These are phyloP conservation scores for Zhengitettix transpicula DNA, from an alignment of 2,888 invertebrate species.

Conservation along the genomic window DNA sequence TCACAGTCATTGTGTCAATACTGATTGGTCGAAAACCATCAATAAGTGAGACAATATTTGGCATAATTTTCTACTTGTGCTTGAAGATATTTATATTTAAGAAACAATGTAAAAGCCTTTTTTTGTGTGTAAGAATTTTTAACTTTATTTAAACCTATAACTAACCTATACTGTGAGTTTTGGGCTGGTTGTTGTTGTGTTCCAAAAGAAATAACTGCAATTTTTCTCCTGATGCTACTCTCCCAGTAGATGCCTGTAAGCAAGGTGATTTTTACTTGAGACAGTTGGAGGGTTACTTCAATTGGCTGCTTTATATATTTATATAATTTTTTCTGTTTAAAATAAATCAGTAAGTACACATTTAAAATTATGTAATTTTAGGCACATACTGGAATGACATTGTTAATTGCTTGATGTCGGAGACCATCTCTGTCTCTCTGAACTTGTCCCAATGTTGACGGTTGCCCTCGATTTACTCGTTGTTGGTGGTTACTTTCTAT, in stretches of 20 bases:
- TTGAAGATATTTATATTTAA: background rate
- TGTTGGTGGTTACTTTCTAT: constrained; percentile 71
- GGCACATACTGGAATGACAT: constrained; percentile 38
- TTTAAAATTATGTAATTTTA: background rate
- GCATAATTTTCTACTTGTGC: no score
- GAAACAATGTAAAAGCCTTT: background rate
- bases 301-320: background rate
- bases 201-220: constrained; percentile 55
- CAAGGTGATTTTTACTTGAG: background rate
- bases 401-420: constrained; percentile 34
- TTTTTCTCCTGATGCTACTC: constrained; percentile 34
- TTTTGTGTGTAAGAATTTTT: background rate
- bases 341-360: background rate
- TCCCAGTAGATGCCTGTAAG: constrained; percentile 20
- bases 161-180: constrained; percentile 42
- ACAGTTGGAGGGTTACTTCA: background rate
- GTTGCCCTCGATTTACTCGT: constrained; percentile 72
- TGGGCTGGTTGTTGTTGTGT: constrained; percentile 37
- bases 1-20: constrained; percentile 11
- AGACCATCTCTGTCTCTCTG: constrained; percentile 73
- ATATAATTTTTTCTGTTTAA: background rate
- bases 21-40: constrained; percentile 8
- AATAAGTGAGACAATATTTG: background rate
- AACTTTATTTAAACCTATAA: constrained; percentile 5
- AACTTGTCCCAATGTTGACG: constrained; percentile 72